These are phyloP conservation scores for Meghimatium bilineatum DNA, from an alignment of 2,888 invertebrate genomes.

Conservation along the genomic window DNA sequence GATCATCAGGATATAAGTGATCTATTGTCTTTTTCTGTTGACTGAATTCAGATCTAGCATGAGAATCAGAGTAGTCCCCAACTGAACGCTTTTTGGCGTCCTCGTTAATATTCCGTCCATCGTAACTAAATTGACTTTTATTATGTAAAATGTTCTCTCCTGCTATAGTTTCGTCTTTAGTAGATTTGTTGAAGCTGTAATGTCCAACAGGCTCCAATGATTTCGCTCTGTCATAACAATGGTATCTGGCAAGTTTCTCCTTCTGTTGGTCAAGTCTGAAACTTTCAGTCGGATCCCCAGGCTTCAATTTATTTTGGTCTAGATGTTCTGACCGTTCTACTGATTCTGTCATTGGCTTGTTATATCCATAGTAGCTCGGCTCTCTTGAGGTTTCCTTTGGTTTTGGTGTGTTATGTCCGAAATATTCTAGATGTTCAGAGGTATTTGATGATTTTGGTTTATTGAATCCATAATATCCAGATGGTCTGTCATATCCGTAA, in stretches of 20 bases:
- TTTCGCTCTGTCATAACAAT: constrained; percentile 21
- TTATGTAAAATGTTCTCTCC: background rate
- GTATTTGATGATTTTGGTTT: background rate
- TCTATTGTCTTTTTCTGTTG: background rate
- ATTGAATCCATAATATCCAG: constrained; percentile 33
- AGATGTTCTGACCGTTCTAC: background rate
- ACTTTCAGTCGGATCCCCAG: background rate
- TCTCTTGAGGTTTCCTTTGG: background rate
- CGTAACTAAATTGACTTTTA: background rate
- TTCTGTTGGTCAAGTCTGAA: background rate
- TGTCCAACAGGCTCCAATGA: constrained; percentile 17
- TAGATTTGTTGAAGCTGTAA: constrained; percentile 14
- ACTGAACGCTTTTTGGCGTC: background rate
- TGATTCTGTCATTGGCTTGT: background rate
- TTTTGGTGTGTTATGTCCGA: constrained; percentile 20
- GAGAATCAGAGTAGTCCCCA: background rate
- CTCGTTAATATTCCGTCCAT: background rate
- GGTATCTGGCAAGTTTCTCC: background rate
- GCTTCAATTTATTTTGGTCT: background rate
- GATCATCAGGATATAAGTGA: background rate
- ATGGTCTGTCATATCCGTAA: constrained; percentile 23
- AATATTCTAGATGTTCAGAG: background rate
- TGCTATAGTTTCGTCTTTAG: background rate
- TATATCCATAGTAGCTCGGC: background rate
- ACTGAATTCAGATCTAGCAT: background rate